Conservation (phyloP, 2,113 vertebrate genomes). For the Oxyura jamaicensis region DNA sequence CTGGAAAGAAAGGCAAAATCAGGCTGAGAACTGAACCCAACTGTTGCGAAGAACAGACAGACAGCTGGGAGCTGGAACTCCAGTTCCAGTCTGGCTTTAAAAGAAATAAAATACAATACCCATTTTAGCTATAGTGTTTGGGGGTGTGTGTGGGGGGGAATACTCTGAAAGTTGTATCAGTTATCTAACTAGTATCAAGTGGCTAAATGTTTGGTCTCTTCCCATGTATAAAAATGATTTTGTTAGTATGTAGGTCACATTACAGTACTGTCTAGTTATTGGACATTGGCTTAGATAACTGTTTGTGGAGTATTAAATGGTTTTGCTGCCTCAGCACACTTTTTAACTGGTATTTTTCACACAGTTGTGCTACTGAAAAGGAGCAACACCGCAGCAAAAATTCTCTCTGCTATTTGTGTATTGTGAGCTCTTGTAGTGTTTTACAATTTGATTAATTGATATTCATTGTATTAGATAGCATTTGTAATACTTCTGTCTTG, state of each 20-base stretch:
- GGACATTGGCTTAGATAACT: conserved; percentile 96
- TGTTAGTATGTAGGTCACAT: conserved; percentile 99
- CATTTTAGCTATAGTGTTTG: background rate
- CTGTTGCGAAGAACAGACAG: background rate
- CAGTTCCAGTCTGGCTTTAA: background rate
- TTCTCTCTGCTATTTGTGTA: conserved; percentile 80
- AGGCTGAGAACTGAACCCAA: background rate
- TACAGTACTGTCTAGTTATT: conserved; percentile 91
- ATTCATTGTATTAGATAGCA: conserved; percentile 79
- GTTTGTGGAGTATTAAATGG: conserved; percentile 98
- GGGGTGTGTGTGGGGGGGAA: background rate
- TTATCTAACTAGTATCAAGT: conserved; percentile 83
- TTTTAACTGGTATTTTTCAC: conserved; percentile 97
- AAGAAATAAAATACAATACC: background rate
- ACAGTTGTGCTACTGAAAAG: conserved; percentile 97
- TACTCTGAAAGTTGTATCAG: conserved; percentile 68
- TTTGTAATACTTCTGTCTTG: conserved; percentile 74
- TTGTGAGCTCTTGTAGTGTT: conserved; percentile 80
- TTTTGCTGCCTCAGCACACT: conserved; percentile 99
- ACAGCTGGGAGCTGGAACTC: background rate
- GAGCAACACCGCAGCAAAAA: conserved; percentile 88
- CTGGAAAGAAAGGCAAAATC: background rate
- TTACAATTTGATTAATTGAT: conserved; percentile 84
- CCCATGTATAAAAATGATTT: conserved; percentile 83
- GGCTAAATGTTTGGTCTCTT: conserved; percentile 79